Percentiles rank a stretch among this genome's conserved stretches.
Conservation (phyloP, 1,140 invertebrate species). For the Drosophila tani region DNA sequence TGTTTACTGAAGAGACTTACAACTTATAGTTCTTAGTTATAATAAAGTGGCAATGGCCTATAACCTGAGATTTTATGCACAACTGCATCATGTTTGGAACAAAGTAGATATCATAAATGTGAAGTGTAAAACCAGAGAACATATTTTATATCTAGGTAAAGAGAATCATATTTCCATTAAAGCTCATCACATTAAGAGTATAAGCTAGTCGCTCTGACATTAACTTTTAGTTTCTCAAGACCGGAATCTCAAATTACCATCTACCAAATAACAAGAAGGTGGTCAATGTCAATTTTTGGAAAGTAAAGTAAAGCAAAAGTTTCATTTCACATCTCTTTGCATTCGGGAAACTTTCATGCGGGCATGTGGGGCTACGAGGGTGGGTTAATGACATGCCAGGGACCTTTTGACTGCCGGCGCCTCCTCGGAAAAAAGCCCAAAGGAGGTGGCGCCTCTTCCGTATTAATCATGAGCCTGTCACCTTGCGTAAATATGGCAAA, state of each 20-base stretch:
- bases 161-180: neutral
- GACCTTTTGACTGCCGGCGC: constrained; percentile 41
- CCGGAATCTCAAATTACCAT: constrained; percentile 63
- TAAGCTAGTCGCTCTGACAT: neutral
- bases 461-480: constrained; percentile 80
- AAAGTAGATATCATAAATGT: neutral
- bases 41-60: neutral
- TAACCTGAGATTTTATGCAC: neutral
- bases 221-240: neutral
- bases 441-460: constrained; percentile 19
- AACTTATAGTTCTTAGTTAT: neutral
- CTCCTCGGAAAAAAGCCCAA: neutral
- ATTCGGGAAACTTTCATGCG: constrained; percentile 40
- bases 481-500: constrained; percentile 79
- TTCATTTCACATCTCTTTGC: constrained; percentile 58
- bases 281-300: constrained; percentile 61
- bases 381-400: constrained; percentile 53
- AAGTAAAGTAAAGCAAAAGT: constrained; percentile 53
- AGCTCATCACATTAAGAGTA: constrained; percentile 16
- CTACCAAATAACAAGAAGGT: constrained; percentile 21
- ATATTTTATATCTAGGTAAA: neutral
- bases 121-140: neutral
- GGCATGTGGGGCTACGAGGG: constrained; percentile 5
- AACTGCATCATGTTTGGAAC: neutral
- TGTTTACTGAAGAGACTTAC: neutral